phyloP scores from a whole-genome alignment of 2,888 invertebrate species.

The Lithosia quadra region DNA sequence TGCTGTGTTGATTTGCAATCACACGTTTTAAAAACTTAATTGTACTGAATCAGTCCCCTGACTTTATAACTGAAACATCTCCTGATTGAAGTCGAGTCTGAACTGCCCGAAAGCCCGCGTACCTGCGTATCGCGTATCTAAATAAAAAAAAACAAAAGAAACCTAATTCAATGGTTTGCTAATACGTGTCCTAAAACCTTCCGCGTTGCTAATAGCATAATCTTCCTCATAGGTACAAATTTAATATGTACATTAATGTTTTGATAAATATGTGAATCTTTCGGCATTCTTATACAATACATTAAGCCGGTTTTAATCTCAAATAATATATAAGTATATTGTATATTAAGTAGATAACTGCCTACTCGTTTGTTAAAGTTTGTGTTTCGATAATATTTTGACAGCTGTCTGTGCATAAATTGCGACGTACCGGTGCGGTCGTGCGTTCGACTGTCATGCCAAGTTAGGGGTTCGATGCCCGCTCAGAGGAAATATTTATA shows the following conservation, averaged over 20 bases:
- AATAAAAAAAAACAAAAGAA: background rate
- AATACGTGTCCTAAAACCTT: background rate
- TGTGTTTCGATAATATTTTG: background rate
- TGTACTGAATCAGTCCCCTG: no score
- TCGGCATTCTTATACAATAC: background rate
- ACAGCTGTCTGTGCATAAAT: no score
- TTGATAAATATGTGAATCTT: slow-evolving; percentile 6
- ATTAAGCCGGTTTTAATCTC: background rate
- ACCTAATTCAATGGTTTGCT: background rate
- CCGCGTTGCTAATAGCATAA: background rate
- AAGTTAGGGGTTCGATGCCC: no score
- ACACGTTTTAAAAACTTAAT: no score
- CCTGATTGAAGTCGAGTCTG: background rate
- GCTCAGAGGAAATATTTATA: no score
- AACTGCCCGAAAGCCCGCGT: no score
- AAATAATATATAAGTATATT: no score
- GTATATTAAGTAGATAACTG: background rate
- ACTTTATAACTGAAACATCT: no score
- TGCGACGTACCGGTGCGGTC: no score
- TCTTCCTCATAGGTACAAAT: slow-evolving; percentile 1
- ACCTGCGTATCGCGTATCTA: background rate
- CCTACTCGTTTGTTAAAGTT: background rate
- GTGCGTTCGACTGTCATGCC: no score
- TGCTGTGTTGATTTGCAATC: no score
- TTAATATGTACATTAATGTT: slow-evolving; percentile 8